A percentile compares a stretch with the other conserved stretches of the same genome.
phyloP scores from a whole-genome alignment of 2,797 vertebrate species.

The Eremophila alpestris region DNA sequence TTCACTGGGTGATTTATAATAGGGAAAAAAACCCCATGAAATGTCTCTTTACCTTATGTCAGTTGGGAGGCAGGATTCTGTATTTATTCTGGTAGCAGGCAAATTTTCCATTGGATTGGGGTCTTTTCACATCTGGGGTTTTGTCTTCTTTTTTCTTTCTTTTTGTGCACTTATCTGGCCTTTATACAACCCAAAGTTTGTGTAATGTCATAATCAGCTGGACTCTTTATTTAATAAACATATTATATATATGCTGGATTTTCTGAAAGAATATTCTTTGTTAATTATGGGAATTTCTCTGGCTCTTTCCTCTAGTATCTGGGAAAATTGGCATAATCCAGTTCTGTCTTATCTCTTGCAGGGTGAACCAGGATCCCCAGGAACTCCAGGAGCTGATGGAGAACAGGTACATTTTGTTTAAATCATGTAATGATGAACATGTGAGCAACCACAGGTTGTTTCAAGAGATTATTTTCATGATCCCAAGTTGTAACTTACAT shows the following conservation, averaged over 20 bases:
- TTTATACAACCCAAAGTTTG: neutral
- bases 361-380: constrained; percentile 92
- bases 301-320: neutral
- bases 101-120: neutral
- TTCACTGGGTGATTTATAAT: neutral
- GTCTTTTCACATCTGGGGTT: neutral
- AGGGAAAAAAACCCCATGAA: neutral
- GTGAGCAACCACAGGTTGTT: neutral
- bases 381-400: constrained; percentile 89
- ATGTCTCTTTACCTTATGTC: neutral
- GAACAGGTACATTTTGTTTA: constrained; percentile 83
- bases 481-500: neutral
- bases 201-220: neutral
- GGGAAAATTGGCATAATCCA: neutral
- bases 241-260: neutral
- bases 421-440: neutral
- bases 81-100: neutral
- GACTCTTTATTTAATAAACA: neutral
- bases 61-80: accelerated
- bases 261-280: neutral
- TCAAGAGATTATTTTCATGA: neutral
- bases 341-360: constrained; percentile 64
- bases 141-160: neutral
- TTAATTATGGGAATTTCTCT: neutral
- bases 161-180: neutral